Evolutionary conservation across 2,113 vertebrate species (phyloP).

Genomic region (Catharus minimus): DNA sequence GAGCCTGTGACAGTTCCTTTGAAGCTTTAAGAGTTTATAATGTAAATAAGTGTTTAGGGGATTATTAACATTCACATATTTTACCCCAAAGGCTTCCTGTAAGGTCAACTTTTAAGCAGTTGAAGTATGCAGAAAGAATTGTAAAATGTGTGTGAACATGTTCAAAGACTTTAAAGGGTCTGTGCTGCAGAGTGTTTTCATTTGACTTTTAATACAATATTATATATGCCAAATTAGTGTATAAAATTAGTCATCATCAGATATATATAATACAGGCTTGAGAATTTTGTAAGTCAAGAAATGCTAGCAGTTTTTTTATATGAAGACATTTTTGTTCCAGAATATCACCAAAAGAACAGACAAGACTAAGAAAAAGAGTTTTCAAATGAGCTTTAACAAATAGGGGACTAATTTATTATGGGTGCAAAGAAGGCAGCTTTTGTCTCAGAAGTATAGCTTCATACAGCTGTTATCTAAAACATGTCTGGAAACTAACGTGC

Average conservation of each 20-base stretch:
- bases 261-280: not conserved
- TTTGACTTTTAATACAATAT: not conserved
- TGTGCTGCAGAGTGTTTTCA: not conserved
- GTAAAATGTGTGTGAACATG: not conserved
- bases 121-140: not conserved
- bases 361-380: not conserved
- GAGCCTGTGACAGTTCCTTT: conserved; percentile 22
- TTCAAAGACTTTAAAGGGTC: not conserved
- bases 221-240: not conserved
- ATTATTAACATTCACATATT: conserved; percentile 39
- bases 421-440: not conserved
- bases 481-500: not conserved
- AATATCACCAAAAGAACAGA: not conserved
- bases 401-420: not conserved
- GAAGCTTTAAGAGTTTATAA: conserved; percentile 42
- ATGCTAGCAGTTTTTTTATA: not conserved
- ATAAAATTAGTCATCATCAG: not conserved
- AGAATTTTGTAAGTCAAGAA: not conserved
- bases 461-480: not conserved
- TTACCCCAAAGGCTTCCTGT: conserved; percentile 22
- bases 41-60: conserved; percentile 46
- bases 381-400: not conserved
- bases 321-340: not conserved
- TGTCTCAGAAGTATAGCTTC: not conserved
- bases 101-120: conserved; percentile 26